Evolutionary conservation across 2,888 invertebrate species (phyloP).

Genomic region (Eupithecia insigniata): DNA sequence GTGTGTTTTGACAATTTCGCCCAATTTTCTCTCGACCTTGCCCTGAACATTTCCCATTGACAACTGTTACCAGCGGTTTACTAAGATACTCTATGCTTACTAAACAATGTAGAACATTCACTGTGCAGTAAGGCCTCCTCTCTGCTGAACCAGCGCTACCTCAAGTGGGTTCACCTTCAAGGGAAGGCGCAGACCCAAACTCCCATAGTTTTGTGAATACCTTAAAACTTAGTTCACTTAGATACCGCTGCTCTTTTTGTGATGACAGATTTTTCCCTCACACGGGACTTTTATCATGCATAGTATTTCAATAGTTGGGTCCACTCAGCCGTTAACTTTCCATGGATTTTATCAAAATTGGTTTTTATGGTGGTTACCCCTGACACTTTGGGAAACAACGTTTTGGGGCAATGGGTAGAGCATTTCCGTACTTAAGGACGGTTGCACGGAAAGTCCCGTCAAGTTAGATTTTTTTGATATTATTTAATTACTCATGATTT

Average conservation of each 20-base stretch:
- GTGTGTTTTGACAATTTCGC: conserved; percentile 9
- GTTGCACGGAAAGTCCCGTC: too few relatives aligned
- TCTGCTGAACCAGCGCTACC: conserved; percentile 3
- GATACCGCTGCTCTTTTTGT: background rate
- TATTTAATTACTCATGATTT: background rate
- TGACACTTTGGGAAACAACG: too few relatives aligned
- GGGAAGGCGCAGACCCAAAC: too few relatives aligned
- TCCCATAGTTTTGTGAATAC: background rate
- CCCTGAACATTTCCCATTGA: conserved; percentile 16
- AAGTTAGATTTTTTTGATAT: too few relatives aligned
- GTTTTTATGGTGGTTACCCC: too few relatives aligned
- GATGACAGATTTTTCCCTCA: background rate
- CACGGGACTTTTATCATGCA: background rate
- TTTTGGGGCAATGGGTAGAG: too few relatives aligned
- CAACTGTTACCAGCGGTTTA: conserved; percentile 17
- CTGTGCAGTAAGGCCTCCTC: background rate
- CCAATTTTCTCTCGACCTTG: conserved; percentile 13
- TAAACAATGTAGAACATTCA: background rate
- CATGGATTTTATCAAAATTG: too few relatives aligned
- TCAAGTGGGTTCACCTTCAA: background rate
- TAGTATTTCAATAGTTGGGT: background rate
- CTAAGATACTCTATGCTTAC: background rate
- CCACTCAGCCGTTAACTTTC: background rate
- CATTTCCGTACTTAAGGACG: too few relatives aligned
- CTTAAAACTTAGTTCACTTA: background rate